Evolutionary conservation across 2,113 vertebrate species (phyloP).

Genomic region (Amphiprion ocellaris): DNA sequence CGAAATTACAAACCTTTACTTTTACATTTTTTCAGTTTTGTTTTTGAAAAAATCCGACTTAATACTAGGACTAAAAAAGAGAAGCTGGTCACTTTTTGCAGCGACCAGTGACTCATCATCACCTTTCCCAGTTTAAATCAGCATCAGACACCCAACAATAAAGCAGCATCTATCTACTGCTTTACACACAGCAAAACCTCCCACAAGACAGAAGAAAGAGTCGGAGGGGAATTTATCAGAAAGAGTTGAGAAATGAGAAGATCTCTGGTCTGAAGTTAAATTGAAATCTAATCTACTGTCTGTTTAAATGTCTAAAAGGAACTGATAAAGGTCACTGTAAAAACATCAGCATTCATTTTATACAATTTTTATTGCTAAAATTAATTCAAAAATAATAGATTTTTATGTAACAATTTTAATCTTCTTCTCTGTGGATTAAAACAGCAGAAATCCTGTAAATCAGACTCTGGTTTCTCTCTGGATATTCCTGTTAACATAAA

Average conservation of each 20-base stretch:
- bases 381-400: conserved; percentile 10
- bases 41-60: neutral
- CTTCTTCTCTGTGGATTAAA: neutral
- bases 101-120: conserved; percentile 49
- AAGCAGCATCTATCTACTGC: neutral
- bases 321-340: neutral
- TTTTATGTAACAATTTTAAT: neutral
- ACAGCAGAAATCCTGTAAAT: neutral
- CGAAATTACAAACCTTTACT: rapidly evolving
- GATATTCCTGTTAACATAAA: neutral
- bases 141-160: neutral
- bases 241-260: conserved; percentile 58
- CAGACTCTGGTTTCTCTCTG: neutral
- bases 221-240: conserved; percentile 66
- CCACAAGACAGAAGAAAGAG: conserved; percentile 44
- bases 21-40: neutral
- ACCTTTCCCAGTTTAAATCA: conserved; percentile 44
- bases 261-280: conserved; percentile 27
- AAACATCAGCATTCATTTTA: neutral
- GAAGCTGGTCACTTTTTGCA: conserved; percentile 18
- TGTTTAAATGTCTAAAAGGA: neutral
- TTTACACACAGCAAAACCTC: conserved; percentile 47
- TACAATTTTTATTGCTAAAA: neutral
- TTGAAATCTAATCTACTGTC: no score
- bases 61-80: neutral